Percentiles rank a stretch among this genome's conserved stretches.
Evolutionary conservation across 2,113 vertebrate genomes (phyloP).

Genomic region (Polyodon spathula): DNA sequence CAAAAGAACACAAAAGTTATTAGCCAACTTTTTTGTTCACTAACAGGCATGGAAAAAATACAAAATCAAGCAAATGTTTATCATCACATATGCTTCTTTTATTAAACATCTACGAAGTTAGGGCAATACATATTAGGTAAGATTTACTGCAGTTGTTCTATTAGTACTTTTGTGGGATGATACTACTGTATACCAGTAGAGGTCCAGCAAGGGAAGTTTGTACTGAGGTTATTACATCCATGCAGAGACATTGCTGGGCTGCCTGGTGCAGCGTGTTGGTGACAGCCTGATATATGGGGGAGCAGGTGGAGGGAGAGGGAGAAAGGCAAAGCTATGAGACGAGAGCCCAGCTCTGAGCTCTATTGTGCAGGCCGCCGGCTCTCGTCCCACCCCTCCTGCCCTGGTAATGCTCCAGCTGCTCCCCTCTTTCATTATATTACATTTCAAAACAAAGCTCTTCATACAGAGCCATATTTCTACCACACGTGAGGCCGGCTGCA

Average conservation of each 20-base stretch:
- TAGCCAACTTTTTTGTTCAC: too few species aligned
- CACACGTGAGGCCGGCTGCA: slow-evolving; percentile 14
- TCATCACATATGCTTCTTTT: too few species aligned
- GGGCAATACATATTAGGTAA: too few species aligned
- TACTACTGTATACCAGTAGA: too few species aligned
- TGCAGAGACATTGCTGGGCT: slow-evolving; percentile 17
- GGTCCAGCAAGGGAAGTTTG: neutral
- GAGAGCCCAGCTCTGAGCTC: slow-evolving; percentile 1
- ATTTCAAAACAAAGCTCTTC: slow-evolving; percentile 25
- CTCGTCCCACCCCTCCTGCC: neutral
- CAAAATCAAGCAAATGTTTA: too few species aligned
- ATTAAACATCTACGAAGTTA: too few species aligned
- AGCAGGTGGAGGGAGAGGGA: slow-evolving; percentile 27
- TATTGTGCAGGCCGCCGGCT: neutral
- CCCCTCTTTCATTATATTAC: slow-evolving; percentile 16
- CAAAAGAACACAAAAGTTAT: too few species aligned
- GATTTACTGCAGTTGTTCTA: too few species aligned
- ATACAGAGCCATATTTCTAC: slow-evolving; percentile 11
- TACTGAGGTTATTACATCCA: neutral
- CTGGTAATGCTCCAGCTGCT: slow-evolving; percentile 10
- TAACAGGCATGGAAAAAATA: too few species aligned
- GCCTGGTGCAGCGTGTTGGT: neutral
- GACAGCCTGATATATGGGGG: slow-evolving; percentile 36
- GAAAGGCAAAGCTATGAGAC: slow-evolving; percentile 19
- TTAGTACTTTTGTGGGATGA: too few species aligned